Base-by-base conservation (phyloP, 2,113 vertebrate species). In the Epinephelus fuscoguttatus region DNA sequence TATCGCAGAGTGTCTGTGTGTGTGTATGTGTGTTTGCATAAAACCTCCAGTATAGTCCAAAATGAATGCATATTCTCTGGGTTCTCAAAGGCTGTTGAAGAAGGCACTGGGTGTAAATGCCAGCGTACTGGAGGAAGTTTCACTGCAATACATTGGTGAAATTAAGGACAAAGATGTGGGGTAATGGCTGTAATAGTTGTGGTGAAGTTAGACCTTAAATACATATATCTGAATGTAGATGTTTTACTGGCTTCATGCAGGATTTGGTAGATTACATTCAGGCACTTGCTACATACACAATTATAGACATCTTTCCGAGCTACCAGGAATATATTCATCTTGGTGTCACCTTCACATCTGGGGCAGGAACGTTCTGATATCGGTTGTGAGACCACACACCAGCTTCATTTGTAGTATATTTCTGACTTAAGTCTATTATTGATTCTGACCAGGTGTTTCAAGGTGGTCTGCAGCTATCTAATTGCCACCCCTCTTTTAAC, bases 361-460 rank as follows among this genome's bases (percentile, higher is more conserved):
- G 8, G 27, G 45, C 9, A 14, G 55, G 6, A 55, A 33, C 3
- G 3, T 66, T 66, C 8, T 10, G 14, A 63, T 53, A 21, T 70
- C 21, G 23, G n/a, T 3, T 56, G 27, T 63, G 17, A 63, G 49
- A 72, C 59, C 52, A 52, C 23, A 50, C 61, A 52, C 61, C 68
- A 30, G 63, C 57, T 66, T 64, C 67, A 79, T 68, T 49, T 50
- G 37, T 73, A n/a, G 11, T 59, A 70, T 27, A 64, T n/a, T 42
- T 61, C 5, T 1, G 11, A 42, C 74, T 75, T 82, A 61, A 86
- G 81, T 64, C 76, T 47, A 25, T 14, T 55, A 88, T 84, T 75
- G 82, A 88, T 82, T 87, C 40, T 72, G 78, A 53, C 52, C 85
- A 88, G 74, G 69, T 85, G 72, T 86, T 79, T 92, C 37, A 56